Conservation (phyloP, 2,797 vertebrate genomes). For the Enteromius thamalakanensis region DNA sequence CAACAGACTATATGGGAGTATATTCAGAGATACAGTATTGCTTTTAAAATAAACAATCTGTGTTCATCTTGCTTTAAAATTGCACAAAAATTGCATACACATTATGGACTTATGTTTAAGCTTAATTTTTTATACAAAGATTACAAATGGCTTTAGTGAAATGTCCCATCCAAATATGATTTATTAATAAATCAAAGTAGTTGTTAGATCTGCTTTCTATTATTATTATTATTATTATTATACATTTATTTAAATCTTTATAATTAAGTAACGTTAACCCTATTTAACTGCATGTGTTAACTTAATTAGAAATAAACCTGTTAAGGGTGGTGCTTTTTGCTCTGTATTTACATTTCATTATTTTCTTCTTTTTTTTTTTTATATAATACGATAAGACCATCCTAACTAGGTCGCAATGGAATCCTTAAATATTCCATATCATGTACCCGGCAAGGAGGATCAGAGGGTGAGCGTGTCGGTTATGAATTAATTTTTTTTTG, state of each 20-base stretch:
- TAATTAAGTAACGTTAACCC: background rate
- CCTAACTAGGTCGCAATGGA: background rate
- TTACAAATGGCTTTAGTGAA: background rate
- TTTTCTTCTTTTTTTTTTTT: background rate
- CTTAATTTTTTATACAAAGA: background rate
- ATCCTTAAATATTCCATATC: conserved; percentile 15
- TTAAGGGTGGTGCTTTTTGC: background rate
- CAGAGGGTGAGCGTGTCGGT: background rate
- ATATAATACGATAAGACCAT: background rate
- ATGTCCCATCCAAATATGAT: background rate
- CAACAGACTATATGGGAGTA: background rate
- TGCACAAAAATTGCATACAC: background rate
- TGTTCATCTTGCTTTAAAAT: background rate
- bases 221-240: no score
- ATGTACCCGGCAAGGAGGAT: background rate
- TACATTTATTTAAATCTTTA: no score
- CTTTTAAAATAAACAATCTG: background rate
- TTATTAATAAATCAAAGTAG: background rate
- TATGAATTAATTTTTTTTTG: background rate
- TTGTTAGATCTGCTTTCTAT: background rate
- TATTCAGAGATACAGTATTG: background rate
- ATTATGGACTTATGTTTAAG: background rate
- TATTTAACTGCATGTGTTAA: background rate
- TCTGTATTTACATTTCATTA: background rate
- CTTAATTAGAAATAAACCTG: background rate